These are phyloP conservation scores for Diphyllodes magnificus DNA, from an alignment of 2,113 vertebrate genomes.

Conservation along the genomic window DNA sequence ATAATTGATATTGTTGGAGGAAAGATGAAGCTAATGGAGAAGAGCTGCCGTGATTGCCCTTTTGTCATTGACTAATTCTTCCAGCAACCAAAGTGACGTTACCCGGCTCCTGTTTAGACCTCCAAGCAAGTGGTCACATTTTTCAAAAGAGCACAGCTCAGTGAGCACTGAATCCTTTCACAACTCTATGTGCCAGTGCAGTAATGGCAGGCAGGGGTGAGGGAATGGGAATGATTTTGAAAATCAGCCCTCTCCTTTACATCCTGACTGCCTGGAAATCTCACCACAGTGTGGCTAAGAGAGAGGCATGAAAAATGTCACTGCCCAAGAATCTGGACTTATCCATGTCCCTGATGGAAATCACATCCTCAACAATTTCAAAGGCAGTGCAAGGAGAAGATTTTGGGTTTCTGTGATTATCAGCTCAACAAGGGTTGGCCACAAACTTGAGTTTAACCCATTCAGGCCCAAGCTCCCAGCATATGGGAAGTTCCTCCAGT, in stretches of 20 bases:
- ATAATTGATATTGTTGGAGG: constrained; percentile 55
- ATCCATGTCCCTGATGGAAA: accelerated
- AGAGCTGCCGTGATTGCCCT: constrained; percentile 27
- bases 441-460: not conserved
- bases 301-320: not conserved
- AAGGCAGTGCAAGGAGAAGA: not conserved
- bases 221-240: not conserved
- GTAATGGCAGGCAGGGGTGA: not conserved
- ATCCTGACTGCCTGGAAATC: not conserved
- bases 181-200: not conserved
- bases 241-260: not conserved
- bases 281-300: accelerated
- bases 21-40: constrained; percentile 49
- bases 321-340: not conserved
- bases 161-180: not conserved
- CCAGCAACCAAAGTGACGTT: not conserved
- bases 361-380: not conserved
- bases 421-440: not conserved
- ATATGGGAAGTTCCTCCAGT: accelerated
- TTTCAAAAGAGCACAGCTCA: constrained; percentile 1
- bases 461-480: not conserved
- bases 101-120: constrained; percentile 14
- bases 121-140: not conserved
- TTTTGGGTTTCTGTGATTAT: not conserved
- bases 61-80: constrained; percentile 56